Evolutionary conservation across 1,140 invertebrate species (phyloP).

Genomic region (Pygmarrhopalites habei): DNA sequence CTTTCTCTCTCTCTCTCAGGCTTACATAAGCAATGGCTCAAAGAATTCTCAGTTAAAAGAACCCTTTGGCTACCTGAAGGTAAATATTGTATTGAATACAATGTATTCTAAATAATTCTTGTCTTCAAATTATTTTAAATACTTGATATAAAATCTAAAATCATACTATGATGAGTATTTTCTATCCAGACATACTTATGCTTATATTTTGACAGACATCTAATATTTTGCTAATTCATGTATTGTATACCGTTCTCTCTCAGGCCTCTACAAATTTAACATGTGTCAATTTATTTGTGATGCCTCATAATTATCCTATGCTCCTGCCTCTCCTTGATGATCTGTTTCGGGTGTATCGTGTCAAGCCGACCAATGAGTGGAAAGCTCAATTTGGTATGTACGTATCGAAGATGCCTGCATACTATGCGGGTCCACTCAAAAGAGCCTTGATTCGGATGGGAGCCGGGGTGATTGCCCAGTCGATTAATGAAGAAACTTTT

Average conservation of each 20-base stretch:
- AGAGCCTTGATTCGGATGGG: constrained; percentile 88
- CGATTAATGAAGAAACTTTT: constrained; percentile 87
- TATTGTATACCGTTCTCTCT: no score
- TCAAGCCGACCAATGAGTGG: constrained; percentile 85
- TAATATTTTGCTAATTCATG: no score
- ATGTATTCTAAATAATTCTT: no score
- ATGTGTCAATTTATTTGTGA: constrained; percentile 93
- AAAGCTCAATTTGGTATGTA: constrained; percentile 86
- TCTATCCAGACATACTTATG: no score
- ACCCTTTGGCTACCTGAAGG: constrained; percentile 97
- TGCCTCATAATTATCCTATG: constrained; percentile 98
- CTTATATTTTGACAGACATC: no score
- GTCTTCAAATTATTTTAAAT: no score
- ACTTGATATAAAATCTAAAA: no score
- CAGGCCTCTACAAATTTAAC: constrained; percentile 87
- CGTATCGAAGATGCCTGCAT: constrained; percentile 87
- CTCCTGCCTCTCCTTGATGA: constrained; percentile 88
- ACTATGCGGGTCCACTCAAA: constrained; percentile 84
- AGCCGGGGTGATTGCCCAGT: constrained; percentile 64
- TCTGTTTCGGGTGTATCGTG: constrained; percentile 77
- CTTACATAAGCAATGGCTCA: constrained; percentile 83
- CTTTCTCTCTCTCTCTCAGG: no score
- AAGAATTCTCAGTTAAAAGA: constrained; percentile 79
- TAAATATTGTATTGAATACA: no score
- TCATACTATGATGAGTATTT: no score